phyloP scores from a whole-genome alignment of 2,888 invertebrate genomes.

The Troglohyphantes excavatus region DNA sequence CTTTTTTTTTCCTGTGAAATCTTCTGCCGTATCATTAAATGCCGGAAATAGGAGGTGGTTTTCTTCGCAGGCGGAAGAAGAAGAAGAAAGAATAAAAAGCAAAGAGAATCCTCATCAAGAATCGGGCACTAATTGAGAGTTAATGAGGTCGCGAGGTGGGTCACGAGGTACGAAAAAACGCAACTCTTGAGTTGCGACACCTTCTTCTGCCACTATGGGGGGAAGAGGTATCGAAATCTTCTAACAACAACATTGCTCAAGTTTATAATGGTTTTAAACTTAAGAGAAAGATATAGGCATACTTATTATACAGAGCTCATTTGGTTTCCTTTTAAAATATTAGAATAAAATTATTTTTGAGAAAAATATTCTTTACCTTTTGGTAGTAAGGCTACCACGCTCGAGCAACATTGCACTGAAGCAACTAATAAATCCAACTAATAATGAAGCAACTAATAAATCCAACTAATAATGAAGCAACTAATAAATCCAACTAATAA shows the following conservation, averaged over 20 bases:
- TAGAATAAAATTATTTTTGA: too few species aligned
- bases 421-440: too few species aligned
- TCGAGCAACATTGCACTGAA: too few species aligned
- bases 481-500: too few species aligned
- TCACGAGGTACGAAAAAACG: constrained; percentile 64
- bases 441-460: too few species aligned
- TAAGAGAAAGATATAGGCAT: too few species aligned
- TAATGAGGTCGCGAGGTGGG: constrained; percentile 73
- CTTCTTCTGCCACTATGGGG: background rate
- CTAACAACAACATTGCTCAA: background rate
- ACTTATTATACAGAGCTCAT: too few species aligned
- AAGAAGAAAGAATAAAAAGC: constrained; percentile 11
- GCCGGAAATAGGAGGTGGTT: constrained; percentile 70
- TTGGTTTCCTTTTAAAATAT: too few species aligned
- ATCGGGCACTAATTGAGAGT: constrained; percentile 65
- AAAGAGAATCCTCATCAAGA: constrained; percentile 16
- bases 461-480: too few species aligned
- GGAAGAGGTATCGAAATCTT: background rate
- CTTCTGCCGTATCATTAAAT: constrained; percentile 69
- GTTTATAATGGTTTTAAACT: background rate
- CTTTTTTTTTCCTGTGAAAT: constrained; percentile 39
- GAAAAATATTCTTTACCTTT: too few species aligned
- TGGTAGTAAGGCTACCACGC: too few species aligned
- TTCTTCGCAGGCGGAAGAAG: constrained; percentile 25
- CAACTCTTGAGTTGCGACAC: constrained; percentile 56